A percentile compares a stretch with the other conserved stretches of the same genome.
Conservation (phyloP, 92 coral and sea anemone genomes). For the Anthopleura xanthogrammica region DNA sequence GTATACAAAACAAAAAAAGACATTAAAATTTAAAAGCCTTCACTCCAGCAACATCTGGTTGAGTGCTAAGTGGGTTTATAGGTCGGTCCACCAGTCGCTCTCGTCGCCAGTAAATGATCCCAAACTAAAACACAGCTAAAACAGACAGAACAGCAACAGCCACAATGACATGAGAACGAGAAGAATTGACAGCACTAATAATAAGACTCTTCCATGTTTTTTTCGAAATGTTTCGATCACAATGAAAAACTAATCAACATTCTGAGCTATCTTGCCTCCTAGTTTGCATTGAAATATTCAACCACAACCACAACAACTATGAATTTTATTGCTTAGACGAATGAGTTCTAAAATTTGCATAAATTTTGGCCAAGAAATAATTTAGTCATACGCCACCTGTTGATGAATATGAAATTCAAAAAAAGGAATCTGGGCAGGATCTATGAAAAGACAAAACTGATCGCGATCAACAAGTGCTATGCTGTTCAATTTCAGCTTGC, state of each 20-base stretch:
- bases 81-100: conserved; percentile 2
- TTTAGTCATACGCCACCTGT: conserved; percentile 41
- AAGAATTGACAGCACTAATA: background rate
- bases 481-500: background rate
- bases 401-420: conserved; percentile 16
- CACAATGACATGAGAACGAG: background rate
- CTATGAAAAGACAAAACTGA: background rate
- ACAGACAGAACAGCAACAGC: background rate
- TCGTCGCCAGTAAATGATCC: background rate
- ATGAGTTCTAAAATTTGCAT: conserved; percentile 16
- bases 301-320: conserved; percentile 38
- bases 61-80: conserved; percentile 9
- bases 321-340: conserved; percentile 5
- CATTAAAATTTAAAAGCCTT: conserved; percentile 58
- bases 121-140: background rate
- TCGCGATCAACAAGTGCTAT: background rate
- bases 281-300: conserved; percentile 17
- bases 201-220: background rate
- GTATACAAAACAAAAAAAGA: conserved; percentile 41
- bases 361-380: conserved; percentile 23
- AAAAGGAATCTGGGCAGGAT: background rate
- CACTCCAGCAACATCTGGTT: conserved; percentile 53
- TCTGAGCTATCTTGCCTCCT: conserved; percentile 3
- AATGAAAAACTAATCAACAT: conserved; percentile 6
- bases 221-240: background rate